These are phyloP conservation scores for Ochotona curzoniae DNA, from an alignment of 2,113 vertebrate genomes.

Conservation along the genomic window DNA sequence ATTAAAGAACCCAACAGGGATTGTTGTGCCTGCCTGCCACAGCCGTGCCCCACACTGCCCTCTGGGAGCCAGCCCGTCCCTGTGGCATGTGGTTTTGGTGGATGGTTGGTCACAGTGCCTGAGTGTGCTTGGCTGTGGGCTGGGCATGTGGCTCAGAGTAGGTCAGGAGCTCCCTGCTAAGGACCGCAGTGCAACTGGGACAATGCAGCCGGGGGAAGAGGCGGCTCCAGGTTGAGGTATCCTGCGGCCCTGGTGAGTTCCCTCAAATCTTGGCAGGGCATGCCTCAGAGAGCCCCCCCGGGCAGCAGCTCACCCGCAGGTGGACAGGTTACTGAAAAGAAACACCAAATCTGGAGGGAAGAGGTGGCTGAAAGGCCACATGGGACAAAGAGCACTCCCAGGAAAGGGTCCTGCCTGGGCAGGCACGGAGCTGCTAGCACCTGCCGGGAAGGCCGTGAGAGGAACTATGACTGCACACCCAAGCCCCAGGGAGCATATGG, in stretches of 20 bases:
- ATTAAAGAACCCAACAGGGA: background rate
- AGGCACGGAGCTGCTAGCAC: accelerated
- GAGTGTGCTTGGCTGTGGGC: background rate
- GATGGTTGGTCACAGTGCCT: background rate
- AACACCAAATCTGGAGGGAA: too few species aligned
- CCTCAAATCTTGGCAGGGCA: too few species aligned
- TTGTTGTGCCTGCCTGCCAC: background rate
- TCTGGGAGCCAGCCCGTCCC: background rate
- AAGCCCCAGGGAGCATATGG: accelerated
- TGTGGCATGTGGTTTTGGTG: accelerated
- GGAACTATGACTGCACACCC: background rate
- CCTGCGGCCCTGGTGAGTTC: too few species aligned
- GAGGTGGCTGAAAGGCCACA: too few species aligned
- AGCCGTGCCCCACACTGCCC: background rate
- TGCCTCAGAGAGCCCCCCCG: too few species aligned
- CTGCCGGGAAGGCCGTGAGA: accelerated
- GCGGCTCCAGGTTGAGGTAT: too few species aligned
- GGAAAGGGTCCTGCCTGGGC: background rate
- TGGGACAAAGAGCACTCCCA: background rate
- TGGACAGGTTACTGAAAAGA: too few species aligned
- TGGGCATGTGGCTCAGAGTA: background rate
- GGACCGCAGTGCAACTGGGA: background rate
- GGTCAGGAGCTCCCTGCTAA: background rate
- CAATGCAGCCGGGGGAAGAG: accelerated
- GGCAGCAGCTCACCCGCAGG: too few species aligned